Evolutionary conservation across 92 coral and sea anemone species (phyloP), one percentile per base, ranked within the genome.

Genomic region (Plumapathes pennacea): DNA sequence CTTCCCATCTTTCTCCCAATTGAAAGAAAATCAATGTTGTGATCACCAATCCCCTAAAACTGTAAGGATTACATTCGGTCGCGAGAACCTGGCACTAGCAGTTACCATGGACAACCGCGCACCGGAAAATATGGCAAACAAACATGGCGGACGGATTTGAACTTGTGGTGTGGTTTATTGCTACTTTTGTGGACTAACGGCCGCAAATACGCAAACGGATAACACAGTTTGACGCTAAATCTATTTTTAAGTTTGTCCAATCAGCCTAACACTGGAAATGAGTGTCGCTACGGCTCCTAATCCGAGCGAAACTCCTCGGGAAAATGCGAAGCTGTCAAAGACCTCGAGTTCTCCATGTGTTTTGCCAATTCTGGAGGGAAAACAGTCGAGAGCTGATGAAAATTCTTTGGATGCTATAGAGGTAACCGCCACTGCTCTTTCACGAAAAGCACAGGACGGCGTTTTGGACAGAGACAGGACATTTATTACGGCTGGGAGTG

Each of bases 291-390:
- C 90, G 45, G 76, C 77, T 2, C 43, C 57, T 57, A 89, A 77
- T 10, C 40, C 82, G 46, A 49, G 82, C 14, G 84, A 83, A 49
- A 76, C 82, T 11, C 71, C 96, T 19, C 72, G 81, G 25, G 82
- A 46, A 39, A 83, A 72, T 54, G 67, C 69, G 32, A 89, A 81
- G 38, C 75, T 75, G 52, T 50, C 73, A 22, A 73, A 82, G 46
- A 42, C 84, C 15, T 76, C 81, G 12, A 73, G 85, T 46, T 39
- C 90, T 28, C 82, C 99, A 26, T 94, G 99, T 62, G 94, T 83
- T 33, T 70, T 94, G 51, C 89, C 97, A 31, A 75, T 89, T 37
- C 72, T 94, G 5, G 99, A 88, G 25, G 97, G 92, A 17, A 60
- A 57, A 38, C 69, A 66, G 36, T 17, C 69, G 7, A 56, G 38